Evolutionary conservation across 1,140 invertebrate species (phyloP).

Genomic region (Penaeus indicus): DNA sequence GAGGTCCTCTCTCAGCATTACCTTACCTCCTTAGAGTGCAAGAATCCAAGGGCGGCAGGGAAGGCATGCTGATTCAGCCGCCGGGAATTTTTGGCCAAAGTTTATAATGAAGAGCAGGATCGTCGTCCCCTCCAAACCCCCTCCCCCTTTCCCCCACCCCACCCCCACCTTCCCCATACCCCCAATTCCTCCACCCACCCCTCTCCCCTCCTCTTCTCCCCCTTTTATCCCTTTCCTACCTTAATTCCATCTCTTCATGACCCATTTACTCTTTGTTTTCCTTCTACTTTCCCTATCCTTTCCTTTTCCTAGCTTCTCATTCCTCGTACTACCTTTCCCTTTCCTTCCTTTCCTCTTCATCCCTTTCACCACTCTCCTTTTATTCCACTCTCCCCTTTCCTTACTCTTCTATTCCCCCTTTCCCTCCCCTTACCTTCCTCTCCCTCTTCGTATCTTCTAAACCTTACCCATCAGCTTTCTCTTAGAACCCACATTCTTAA

Average conservation of each 20-base stretch:
- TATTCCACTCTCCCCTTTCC: too few relatives aligned
- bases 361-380: too few relatives aligned
- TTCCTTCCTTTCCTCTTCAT: too few relatives aligned
- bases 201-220: not conserved
- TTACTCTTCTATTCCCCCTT: too few relatives aligned
- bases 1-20: too few relatives aligned
- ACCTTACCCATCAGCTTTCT: too few relatives aligned
- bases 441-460: too few relatives aligned
- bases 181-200: not conserved
- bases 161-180: not conserved
- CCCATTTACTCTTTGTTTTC: not conserved
- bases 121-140: not conserved
- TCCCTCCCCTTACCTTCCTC: too few relatives aligned
- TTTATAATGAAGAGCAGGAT: slow-evolving; percentile 10
- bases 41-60: not conserved
- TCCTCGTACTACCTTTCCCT: too few relatives aligned
- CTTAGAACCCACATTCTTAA: too few relatives aligned
- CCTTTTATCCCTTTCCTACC: not conserved
- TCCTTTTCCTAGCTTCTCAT: too few relatives aligned
- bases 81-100: slow-evolving; percentile 3
- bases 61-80: slow-evolving; percentile 19
- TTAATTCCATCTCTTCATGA: not conserved
- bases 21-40: too few relatives aligned
- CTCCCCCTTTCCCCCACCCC: not conserved
- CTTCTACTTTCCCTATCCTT: not conserved